Conservation (phyloP, 2,113 vertebrate genomes). For the Dicerorhinus sumatrensis region DNA sequence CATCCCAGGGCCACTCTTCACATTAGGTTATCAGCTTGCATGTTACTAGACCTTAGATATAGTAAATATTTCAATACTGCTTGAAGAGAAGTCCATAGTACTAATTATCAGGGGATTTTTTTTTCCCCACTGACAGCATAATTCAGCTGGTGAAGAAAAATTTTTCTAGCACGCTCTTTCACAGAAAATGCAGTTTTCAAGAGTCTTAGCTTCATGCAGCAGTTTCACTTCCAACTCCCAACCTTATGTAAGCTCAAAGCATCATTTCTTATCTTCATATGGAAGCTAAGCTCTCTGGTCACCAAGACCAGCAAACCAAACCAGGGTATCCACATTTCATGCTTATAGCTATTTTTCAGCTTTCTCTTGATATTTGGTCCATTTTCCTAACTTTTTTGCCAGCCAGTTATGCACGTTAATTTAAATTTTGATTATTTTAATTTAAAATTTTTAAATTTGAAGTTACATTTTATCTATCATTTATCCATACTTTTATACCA, state of each 20-base stretch:
- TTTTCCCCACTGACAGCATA: neutral
- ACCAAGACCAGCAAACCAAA: neutral
- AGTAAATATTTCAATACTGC: neutral
- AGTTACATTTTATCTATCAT: neutral
- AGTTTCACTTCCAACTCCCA: neutral
- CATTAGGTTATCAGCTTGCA: neutral
- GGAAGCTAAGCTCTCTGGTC: neutral
- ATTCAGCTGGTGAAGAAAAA: neutral
- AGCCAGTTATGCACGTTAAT: neutral
- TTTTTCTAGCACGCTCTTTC: neutral
- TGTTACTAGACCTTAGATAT: neutral
- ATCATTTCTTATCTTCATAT: neutral
- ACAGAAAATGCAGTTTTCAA: neutral
- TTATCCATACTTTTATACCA: neutral
- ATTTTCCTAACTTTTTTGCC: neutral
- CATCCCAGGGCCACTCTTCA: neutral
- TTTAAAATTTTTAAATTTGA: neutral
- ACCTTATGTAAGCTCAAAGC: neutral
- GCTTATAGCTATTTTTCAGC: neutral
- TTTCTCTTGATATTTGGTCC: neutral
- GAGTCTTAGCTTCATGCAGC: neutral
- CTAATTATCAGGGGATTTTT: neutral
- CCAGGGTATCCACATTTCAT: neutral
- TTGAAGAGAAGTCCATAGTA: neutral
- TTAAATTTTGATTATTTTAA: neutral